A percentile compares a stretch with the other conserved stretches of the same genome.
These are phyloP conservation scores for Cerastis leucographa DNA, from an alignment of 2,888 invertebrate species.

Conservation along the genomic window DNA sequence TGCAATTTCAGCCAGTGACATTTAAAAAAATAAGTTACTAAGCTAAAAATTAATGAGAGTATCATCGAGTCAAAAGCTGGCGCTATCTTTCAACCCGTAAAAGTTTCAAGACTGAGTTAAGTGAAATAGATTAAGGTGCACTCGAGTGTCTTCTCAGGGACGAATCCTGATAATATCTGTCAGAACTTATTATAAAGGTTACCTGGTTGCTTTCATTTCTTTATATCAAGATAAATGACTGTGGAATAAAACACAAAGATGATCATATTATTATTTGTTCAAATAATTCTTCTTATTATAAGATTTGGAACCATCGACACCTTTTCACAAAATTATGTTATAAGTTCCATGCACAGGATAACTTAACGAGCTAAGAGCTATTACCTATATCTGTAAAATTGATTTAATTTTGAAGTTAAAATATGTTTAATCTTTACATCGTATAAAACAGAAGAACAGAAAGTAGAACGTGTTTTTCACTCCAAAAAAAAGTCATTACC, in stretches of 20 bases:
- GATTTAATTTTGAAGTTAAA: not conserved
- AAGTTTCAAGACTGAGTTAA: constrained; percentile 15
- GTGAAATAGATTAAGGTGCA: constrained; percentile 25
- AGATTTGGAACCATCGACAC: too few relatives aligned
- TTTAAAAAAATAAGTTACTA: not conserved
- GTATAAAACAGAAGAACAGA: too few relatives aligned
- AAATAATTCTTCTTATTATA: too few relatives aligned
- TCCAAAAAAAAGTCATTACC: too few relatives aligned
- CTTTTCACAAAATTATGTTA: not conserved
- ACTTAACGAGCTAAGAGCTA: not conserved
- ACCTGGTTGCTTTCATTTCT: not conserved
- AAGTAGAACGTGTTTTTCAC: too few relatives aligned
- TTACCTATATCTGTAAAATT: not conserved
- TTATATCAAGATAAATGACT: constrained; percentile 7
- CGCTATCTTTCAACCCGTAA: not conserved
- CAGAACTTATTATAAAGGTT: constrained; percentile 6
- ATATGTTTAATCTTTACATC: not conserved
- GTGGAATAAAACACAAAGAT: not conserved
- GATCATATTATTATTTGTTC: not conserved
- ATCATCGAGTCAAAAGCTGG: not conserved
- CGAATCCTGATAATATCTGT: not conserved
- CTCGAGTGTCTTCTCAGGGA: not conserved
- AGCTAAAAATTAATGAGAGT: not conserved
- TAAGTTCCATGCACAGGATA: not conserved
- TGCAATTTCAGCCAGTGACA: not conserved